These are phyloP conservation scores for Calonectris borealis DNA, from an alignment of 2,113 vertebrate genomes.

Conservation along the genomic window DNA sequence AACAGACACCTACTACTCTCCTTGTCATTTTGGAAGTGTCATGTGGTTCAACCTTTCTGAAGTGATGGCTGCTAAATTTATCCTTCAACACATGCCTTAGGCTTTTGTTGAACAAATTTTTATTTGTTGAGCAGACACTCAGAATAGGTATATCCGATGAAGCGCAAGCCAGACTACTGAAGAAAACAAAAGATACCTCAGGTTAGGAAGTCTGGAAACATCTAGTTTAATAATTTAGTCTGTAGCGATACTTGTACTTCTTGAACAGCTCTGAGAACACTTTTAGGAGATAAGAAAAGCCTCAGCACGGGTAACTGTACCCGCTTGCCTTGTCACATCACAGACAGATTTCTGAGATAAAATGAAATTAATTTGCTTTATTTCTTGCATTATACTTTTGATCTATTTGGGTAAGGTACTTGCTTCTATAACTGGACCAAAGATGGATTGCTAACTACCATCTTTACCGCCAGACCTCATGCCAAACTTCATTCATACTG, in stretches of 20 bases:
- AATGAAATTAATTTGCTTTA: background rate
- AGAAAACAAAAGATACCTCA: background rate
- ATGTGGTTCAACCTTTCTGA: background rate
- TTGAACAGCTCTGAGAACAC: background rate
- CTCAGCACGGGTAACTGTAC: background rate
- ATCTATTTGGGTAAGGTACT: background rate
- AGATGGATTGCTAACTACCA: background rate
- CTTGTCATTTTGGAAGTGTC: background rate
- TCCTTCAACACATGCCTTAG: background rate
- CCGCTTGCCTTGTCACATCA: background rate
- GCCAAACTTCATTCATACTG: background rate
- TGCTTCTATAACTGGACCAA: background rate
- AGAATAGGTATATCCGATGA: background rate
- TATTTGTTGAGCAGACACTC: background rate
- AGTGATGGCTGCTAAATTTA: background rate
- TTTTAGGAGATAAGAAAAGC: background rate
- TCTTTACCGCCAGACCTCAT: background rate
- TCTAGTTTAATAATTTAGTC: background rate
- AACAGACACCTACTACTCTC: background rate
- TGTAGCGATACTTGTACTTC: background rate
- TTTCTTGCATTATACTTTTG: background rate
- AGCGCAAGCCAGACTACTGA: background rate
- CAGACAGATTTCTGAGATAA: background rate
- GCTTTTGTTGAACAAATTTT: background rate
- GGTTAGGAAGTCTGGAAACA: background rate